Conservation (phyloP, 1,140 invertebrate species). For the Tetranychus urticae region DNA sequence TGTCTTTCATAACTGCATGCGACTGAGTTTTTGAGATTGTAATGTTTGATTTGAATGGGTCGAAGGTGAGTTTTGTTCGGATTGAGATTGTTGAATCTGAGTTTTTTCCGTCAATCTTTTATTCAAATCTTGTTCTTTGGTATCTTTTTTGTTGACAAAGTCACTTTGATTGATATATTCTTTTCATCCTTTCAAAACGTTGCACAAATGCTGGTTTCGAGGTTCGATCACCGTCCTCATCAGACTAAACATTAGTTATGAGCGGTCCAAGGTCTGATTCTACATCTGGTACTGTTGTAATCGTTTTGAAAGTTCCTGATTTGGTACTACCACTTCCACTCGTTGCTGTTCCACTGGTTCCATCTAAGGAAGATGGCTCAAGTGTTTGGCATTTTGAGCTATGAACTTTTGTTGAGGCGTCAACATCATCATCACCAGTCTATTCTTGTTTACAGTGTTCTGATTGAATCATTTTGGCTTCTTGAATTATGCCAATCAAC, state of each 20-base stretch:
- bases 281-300: slow-evolving; percentile 10
- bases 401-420: slow-evolving; percentile 26
- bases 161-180: background rate
- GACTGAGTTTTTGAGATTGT: background rate
- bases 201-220: slow-evolving; percentile 10
- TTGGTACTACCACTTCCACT: background rate
- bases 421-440: slow-evolving; percentile 26
- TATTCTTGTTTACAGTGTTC: background rate
- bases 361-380: background rate
- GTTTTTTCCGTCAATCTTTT: background rate
- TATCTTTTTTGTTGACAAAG: too few species aligned
- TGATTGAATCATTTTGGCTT: slow-evolving; percentile 52
- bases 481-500: slow-evolving; percentile 65
- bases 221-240: slow-evolving; percentile 11
- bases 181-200: slow-evolving; percentile 8
- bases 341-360: background rate
- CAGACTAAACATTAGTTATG: slow-evolving; percentile 15
- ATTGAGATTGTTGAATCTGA: background rate
- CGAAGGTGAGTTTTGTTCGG: background rate
- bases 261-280: slow-evolving; percentile 16
- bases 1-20: slow-evolving; percentile 29
- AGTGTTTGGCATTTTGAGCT: slow-evolving; percentile 11
- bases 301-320: background rate
- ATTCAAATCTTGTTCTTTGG: too few species aligned
- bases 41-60: background rate